Percentiles rank a stretch among this genome's conserved stretches.
phyloP scores from a whole-genome alignment of 2,113 vertebrate species.

The Passer domesticus region DNA sequence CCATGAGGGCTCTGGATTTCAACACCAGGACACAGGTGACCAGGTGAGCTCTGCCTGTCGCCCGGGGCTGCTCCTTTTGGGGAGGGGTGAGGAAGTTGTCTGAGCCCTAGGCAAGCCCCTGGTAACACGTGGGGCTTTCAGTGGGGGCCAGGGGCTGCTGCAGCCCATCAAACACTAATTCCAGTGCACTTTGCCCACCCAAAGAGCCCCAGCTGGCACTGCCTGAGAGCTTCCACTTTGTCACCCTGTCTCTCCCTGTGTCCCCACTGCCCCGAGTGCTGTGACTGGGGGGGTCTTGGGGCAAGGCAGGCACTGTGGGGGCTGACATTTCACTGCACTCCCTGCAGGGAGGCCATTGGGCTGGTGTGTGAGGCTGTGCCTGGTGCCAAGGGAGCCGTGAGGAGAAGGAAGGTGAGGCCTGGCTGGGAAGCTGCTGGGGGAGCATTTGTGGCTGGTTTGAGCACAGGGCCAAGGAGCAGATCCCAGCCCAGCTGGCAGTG shows the following conservation, averaged over 20 bases:
- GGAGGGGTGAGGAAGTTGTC: background rate
- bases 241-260: fast-evolving
- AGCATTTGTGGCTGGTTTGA: background rate
- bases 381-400: conserved; percentile 89
- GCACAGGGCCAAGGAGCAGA: background rate
- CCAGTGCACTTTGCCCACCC: fast-evolving
- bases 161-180: conserved; percentile 39
- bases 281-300: fast-evolving
- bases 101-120: background rate
- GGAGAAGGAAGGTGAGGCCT: conserved; percentile 90
- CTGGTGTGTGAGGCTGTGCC: conserved; percentile 97
- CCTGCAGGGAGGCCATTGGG: conserved; percentile 91
- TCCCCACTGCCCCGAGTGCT: fast-evolving
- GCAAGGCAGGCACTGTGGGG: background rate
- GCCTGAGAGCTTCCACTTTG: background rate
- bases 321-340: background rate
- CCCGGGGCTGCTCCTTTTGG: background rate
- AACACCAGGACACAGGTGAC: conserved; percentile 97
- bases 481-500: background rate
- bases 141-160: background rate
- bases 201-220: background rate
- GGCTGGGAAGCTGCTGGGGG: background rate
- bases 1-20: conserved; percentile 96
- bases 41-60: conserved; percentile 77
- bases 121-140: background rate